A percentile compares a stretch with the other conserved stretches of the same genome.
These are phyloP conservation scores for Hydropsyche tenuis DNA, from an alignment of 1,140 invertebrate genomes.

Conservation along the genomic window DNA sequence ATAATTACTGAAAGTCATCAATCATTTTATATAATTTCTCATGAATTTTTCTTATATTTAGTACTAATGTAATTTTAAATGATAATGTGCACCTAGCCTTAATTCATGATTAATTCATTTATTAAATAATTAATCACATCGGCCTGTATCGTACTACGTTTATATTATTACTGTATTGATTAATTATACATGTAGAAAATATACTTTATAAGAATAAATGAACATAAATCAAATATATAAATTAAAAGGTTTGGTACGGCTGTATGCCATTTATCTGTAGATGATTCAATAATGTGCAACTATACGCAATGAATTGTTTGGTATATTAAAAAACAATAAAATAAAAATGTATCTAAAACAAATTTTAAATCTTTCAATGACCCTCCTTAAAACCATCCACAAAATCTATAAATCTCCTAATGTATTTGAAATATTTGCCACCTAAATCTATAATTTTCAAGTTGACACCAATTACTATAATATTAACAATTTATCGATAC, in stretches of 20 bases:
- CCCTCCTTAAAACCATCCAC: not conserved
- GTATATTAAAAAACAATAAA: conserved; percentile 40
- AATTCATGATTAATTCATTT: conserved; percentile 32
- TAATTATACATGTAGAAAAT: conserved; percentile 26
- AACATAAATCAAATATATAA: conserved; percentile 32
- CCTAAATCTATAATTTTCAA: not conserved
- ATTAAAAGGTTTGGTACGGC: conserved; percentile 45
- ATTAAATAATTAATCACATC: conserved; percentile 37
- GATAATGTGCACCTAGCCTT: conserved; percentile 38
- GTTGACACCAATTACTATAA: not conserved
- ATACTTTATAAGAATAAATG: conserved; percentile 9
- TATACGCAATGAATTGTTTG: conserved; percentile 37
- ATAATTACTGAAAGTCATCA: not conserved
- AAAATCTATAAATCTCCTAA: no score
- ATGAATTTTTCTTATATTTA: no score
- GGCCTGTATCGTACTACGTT: conserved; percentile 42
- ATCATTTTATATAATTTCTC: not conserved
- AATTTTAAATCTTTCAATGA: no score
- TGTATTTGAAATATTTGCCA: not conserved
- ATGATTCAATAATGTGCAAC: conserved; percentile 32
- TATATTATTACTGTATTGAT: conserved; percentile 20
- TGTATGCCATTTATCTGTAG: conserved; percentile 42
- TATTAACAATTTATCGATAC: not conserved
- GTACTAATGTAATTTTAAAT: no score
- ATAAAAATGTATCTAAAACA: not conserved